Evolutionary conservation across 2,113 vertebrate genomes (phyloP).

Genomic region (Emydocephalus ijimae): DNA sequence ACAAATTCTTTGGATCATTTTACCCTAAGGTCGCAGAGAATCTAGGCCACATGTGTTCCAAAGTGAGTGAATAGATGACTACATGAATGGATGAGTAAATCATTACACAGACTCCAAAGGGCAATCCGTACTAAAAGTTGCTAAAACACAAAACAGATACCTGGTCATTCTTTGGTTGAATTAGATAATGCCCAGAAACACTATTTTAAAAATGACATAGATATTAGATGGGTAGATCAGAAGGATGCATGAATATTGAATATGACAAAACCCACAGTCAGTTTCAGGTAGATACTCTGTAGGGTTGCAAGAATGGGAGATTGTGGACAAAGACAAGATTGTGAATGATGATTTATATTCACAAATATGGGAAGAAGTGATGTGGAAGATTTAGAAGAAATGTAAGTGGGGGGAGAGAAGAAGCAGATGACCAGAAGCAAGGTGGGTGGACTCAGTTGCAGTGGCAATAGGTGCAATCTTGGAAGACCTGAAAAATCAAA

Average conservation of each 20-base stretch:
- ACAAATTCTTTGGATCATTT: slow-evolving; percentile 36
- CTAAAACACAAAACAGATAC: slow-evolving; percentile 22
- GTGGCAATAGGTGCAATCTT: neutral
- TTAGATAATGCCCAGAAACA: neutral
- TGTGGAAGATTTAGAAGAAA: neutral
- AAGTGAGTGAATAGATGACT: slow-evolving; percentile 27
- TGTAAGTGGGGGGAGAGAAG: rapidly evolving
- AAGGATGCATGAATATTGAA: neutral
- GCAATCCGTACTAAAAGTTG: slow-evolving; percentile 1
- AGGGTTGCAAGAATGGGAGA: neutral
- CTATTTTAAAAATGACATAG: neutral
- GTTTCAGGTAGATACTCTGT: neutral
- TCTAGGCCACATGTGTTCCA: slow-evolving; percentile 36
- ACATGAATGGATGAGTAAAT: slow-evolving; percentile 53
- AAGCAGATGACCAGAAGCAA: neutral
- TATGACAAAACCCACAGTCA: neutral
- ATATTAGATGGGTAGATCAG: neutral
- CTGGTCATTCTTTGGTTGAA: slow-evolving; percentile 22
- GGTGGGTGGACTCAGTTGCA: neutral
- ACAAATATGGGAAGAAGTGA: neutral
- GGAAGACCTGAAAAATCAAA: neutral
- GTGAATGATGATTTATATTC: neutral
- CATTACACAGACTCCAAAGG: slow-evolving; percentile 55
- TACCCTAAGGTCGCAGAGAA: neutral
- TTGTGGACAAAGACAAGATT: neutral